Evolutionary conservation across 2,113 vertebrate genomes (phyloP), one percentile per base, ranked within the genome.

Genomic region (Chascanopsetta lugubris): DNA sequence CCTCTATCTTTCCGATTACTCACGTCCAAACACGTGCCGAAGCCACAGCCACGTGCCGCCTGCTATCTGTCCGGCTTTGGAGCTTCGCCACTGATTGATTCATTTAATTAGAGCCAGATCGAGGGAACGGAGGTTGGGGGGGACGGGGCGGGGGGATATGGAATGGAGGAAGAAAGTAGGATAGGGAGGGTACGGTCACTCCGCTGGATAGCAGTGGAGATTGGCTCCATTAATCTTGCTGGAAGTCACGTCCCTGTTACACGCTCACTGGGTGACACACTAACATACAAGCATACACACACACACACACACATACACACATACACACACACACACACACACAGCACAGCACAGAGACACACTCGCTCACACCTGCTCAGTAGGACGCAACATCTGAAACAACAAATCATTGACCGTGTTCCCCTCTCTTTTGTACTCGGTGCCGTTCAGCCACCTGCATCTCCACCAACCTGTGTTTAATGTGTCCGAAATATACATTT

Each of bases 71-170:
- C 79, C 72, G 36, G 78, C 72, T 53, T 84, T 73, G 79, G 68
- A 30, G 71, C 9, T n/a, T n/a, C 56, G 64, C 75, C 77, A 75
- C 90, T 93, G 92, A 94, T 70, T 91, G 91, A 93, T 94, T 90
- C 70, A 92, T 91, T 91, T 94, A 93, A 93, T 93, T 93, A 91
- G 80, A 89, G 87, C 29, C 83, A 61, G 78, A 85, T 83, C 60
- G 61, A 81, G 45, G 50, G 71, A 87, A 79, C 65, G n/a, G n/a
- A n/a, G n/a, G n/a, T n/a, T n/a, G n/a, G 61, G 80, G 45, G 50
- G 71, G 87, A 79, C 65, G 50, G 40, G 47, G 63, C 4, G 22
- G 54, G 9, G 36, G 60, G 38, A 26, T 62, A 59, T 21, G 45
- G 65, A 66, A 62, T n/a, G 54, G 73, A 74, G 40, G 66, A 60